Evolutionary conservation across 2,113 vertebrate species (phyloP), one percentile per base, ranked within the genome.

Genomic region (Amazona guildingii): DNA sequence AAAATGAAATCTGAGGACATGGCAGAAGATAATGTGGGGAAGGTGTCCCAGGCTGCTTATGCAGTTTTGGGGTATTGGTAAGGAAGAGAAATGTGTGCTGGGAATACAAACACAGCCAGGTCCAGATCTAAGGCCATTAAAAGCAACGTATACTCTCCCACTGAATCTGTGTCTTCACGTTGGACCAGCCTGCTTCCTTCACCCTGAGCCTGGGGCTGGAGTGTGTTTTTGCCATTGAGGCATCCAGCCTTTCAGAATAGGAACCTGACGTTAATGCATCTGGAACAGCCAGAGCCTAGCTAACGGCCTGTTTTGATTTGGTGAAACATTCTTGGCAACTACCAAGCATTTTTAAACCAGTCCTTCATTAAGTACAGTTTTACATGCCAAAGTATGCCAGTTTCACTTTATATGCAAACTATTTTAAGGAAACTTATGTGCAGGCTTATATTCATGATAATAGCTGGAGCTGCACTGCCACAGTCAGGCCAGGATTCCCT

Each of bases 291-390:
- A 79, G 80, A 76, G 80, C 88, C 84, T 95, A 91, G 89, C 93
- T 35, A 12, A 24, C 16, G 2, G 78, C 92, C 89, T 51, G 2
- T 52, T 82, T 23, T 9, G 76, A 77, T 96, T 90, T 96, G 97
- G 94, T 93, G 94, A 97, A 95, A 95, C 88, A 77, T 86, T 97
- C 84, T 95, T 97, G 95, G 96, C 95, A 80, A 20, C 51, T 33
- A 8, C 27, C 6, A 18, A 39, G 64, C 86, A 21, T 55, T 94
- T 94, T 86, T 59, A 80, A 88, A 95, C 72, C 76, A 90, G 61
- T 37, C 46, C 48, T 91, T 90, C 54, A 48, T 95, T 75, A 88
- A 83, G 74, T 44, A 41, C 19, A 35, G 28, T 19, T 72, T 57
- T 54, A 39, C n/a, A 27, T 64, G 79, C 81, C 86, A 79, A 86